phyloP scores from a whole-genome alignment of 2,888 invertebrate species.

The Acheta domesticus region DNA sequence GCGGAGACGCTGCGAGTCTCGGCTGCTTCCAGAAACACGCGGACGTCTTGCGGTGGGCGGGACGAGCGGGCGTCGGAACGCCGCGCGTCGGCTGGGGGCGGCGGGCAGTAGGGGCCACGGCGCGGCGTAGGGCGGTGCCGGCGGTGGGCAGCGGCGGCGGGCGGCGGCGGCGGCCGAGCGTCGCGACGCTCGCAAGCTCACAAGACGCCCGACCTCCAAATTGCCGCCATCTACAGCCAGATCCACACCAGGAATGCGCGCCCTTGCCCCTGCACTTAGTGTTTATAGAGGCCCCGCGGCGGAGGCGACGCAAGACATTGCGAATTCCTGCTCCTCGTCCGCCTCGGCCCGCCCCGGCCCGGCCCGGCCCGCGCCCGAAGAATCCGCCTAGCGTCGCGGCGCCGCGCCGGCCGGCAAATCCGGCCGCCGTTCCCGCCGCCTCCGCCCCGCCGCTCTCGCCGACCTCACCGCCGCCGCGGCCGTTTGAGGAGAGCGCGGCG shows the following conservation, averaged over 20 bases:
- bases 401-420: neutral
- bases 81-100: neutral
- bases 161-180: neutral
- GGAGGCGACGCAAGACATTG: neutral
- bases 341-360: too few species aligned
- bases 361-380: neutral
- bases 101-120: neutral
- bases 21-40: too few species aligned
- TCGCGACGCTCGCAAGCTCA: neutral
- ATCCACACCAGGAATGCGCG: neutral
- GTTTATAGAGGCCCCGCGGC: constrained; percentile 18
- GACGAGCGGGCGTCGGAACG: neutral
- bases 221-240: constrained; percentile 7
- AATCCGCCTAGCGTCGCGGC: neutral
- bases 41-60: neutral
- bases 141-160: too few species aligned
- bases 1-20: too few species aligned
- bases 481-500: too few species aligned
- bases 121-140: neutral
- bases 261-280: neutral
- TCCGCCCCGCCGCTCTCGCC: neutral
- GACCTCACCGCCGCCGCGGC: neutral
- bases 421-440: neutral
- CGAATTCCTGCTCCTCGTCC: neutral
- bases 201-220: neutral